A percentile compares a stretch with the other conserved stretches of the same genome.
Conservation (phyloP, 2,888 invertebrate genomes). For the Synergus japonicus region DNA sequence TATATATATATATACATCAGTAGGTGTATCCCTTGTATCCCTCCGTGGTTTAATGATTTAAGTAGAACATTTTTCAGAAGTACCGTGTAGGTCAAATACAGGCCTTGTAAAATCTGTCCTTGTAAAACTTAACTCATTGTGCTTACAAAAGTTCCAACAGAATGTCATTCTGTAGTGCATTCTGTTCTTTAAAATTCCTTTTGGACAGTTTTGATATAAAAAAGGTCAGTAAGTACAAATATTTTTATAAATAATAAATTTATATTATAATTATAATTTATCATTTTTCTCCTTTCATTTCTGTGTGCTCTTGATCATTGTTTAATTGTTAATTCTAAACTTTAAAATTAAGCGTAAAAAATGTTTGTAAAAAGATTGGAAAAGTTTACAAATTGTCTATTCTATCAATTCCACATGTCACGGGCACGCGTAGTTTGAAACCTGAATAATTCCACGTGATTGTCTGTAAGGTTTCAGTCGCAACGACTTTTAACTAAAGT, state of each 20-base stretch:
- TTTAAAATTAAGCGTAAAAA: too few relatives aligned
- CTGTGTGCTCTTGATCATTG: too few relatives aligned
- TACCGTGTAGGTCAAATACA: neutral
- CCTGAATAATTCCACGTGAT: conserved; percentile 59
- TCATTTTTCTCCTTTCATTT: neutral
- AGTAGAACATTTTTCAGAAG: neutral
- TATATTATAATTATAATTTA: neutral
- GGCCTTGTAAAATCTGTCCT: neutral
- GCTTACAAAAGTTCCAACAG: neutral
- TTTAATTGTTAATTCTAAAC: too few relatives aligned
- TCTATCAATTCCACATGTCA: conserved; percentile 48
- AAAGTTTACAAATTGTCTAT: neutral
- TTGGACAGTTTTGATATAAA: neutral
- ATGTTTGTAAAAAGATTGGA: neutral
- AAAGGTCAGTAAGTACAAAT: neutral
- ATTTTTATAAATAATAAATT: neutral
- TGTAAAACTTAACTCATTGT: neutral
- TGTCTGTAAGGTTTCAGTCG: conserved; percentile 66
- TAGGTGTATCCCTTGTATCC: neutral
- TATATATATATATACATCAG: neutral
- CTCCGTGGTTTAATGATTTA: neutral
- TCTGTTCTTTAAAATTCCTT: neutral
- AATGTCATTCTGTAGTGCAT: neutral
- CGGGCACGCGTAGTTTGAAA: conserved; percentile 55
- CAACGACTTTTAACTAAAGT: conserved; percentile 63